Conservation (phyloP, 2,888 invertebrate genomes). For the Ferdinandea cuprea region DNA sequence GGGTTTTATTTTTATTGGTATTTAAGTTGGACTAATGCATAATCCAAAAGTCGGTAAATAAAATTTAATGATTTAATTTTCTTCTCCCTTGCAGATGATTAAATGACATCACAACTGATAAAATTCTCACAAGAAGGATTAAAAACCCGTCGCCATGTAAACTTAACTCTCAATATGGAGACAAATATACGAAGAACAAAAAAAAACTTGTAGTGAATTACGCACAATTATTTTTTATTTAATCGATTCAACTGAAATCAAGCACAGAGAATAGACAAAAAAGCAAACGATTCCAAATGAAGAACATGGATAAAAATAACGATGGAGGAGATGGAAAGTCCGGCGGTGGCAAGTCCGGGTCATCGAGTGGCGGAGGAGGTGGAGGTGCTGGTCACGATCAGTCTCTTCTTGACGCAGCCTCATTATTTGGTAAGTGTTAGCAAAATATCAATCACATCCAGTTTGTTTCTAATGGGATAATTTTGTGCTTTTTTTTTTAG, state of each 20-base stretch:
- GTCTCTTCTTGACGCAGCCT: conserved; percentile 91
- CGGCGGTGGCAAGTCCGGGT: conserved; percentile 82
- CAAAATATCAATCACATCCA: conserved; percentile 69
- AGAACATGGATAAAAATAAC: conserved; percentile 91
- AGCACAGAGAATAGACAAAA: conserved; percentile 21
- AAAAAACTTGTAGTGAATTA: conserved; percentile 53
- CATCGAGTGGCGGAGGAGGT: conserved; percentile 76
- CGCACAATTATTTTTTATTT: conserved; percentile 41
- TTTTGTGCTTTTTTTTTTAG: conserved; percentile 82
- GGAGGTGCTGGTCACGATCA: conserved; percentile 85
- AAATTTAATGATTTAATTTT: conserved; percentile 1
- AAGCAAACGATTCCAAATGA: conserved; percentile 72
- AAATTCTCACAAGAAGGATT: background rate
- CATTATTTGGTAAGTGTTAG: conserved; percentile 86
- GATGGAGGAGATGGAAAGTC: conserved; percentile 83
- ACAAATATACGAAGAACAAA: conserved; percentile 59
- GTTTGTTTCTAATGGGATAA: conserved; percentile 81
- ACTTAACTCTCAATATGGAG: conserved; percentile 61
- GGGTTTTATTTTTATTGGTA: background rate
- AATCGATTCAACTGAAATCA: conserved; percentile 23
- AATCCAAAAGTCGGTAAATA: background rate
- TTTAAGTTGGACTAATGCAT: conserved; percentile 19
- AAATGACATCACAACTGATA: conserved; percentile 53
- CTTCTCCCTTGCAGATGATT: conserved; percentile 50
- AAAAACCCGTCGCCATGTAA: conserved; percentile 53